A percentile compares a stretch with the other conserved stretches of the same genome.
phyloP scores from a whole-genome alignment of 2,888 invertebrate genomes.

The Adela reaumurella region DNA sequence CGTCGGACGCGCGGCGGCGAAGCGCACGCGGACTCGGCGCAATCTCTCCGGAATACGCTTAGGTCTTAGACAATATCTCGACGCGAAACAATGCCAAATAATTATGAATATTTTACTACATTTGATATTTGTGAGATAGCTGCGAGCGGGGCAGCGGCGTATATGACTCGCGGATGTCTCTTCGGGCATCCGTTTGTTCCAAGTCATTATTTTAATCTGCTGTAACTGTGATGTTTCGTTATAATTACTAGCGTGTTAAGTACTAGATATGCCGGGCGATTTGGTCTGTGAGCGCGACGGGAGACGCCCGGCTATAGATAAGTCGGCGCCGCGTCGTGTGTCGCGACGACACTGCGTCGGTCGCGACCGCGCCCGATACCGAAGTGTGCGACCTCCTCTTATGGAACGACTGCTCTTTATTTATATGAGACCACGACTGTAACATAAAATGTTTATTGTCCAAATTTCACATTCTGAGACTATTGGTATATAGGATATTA shows the following conservation, averaged over 20 bases:
- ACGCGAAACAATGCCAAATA: not conserved
- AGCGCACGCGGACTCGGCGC: not conserved
- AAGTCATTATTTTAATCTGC: slow-evolving; percentile 2
- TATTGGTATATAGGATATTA: not conserved
- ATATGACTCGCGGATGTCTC: not conserved
- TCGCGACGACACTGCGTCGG: not conserved
- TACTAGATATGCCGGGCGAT: slow-evolving; percentile 8
- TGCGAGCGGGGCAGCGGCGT: not conserved
- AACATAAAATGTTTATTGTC: not conserved
- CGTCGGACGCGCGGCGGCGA: not conserved
- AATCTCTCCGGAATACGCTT: not conserved
- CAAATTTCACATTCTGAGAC: not conserved
- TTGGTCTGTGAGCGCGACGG: slow-evolving; percentile 11
- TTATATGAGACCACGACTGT: not conserved
- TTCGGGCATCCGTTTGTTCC: not conserved
- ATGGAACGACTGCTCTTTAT: not conserved
- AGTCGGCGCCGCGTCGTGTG: not conserved
- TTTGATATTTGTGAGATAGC: not conserved
- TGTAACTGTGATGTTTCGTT: slow-evolving; percentile 41
- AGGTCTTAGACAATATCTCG: not conserved
- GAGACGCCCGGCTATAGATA: slow-evolving; percentile 10
- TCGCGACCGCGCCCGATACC: not conserved
- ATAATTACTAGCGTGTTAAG: slow-evolving; percentile 42
- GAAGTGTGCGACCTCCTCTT: not conserved
- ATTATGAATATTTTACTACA: not conserved